Evolutionary conservation across 2,113 vertebrate genomes (phyloP), one percentile per base, ranked within the genome.

Genomic region (Amia ocellicauda): DNA sequence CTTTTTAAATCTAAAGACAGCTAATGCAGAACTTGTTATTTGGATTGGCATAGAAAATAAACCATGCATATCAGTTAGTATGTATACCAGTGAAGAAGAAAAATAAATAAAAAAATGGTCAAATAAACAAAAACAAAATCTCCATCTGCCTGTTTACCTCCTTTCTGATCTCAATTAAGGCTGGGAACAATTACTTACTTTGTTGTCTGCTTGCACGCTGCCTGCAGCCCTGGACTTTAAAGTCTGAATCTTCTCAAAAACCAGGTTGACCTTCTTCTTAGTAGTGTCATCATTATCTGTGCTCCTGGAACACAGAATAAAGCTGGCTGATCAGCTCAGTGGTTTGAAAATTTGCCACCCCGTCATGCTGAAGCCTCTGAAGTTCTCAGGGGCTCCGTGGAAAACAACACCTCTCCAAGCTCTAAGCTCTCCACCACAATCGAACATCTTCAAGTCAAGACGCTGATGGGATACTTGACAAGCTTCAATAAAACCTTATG

Each of bases 241-340:
- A 3, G 97, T 98, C 81, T 98, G 97, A 72, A 99, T 99, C 84
- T 99, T 99, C 86, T 98, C 97, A 83, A 98, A 99, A 65, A 99
- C 95, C 52, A 99, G 80, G 84, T 97, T 98, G 78, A 99, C 97
- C 78, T 99, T 99, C 71, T 88, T 91, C 80, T 97, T 97, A 0
- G 95, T 98, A 0, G 85, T 91, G 78, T 98, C 96, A 0, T 98
- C 97, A 3, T 88, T 97, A 78, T 98, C 97, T 0, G 73, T 83
- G 75, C 91, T 94, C 69, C 97, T 99, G 75, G 64, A 81, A 20
- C 2, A 77, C 29, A 83, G 20, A 67, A 58, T 45, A 55, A 62
- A 66, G 53, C 24, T 28, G 14, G 19, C 13, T 51, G 58, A 70
- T 61, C 52, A 66, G 20, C 68, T 22, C 42, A 52, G 51, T 7